phyloP scores from a whole-genome alignment of 2,797 vertebrate species.

The Bucorvus abyssinicus region DNA sequence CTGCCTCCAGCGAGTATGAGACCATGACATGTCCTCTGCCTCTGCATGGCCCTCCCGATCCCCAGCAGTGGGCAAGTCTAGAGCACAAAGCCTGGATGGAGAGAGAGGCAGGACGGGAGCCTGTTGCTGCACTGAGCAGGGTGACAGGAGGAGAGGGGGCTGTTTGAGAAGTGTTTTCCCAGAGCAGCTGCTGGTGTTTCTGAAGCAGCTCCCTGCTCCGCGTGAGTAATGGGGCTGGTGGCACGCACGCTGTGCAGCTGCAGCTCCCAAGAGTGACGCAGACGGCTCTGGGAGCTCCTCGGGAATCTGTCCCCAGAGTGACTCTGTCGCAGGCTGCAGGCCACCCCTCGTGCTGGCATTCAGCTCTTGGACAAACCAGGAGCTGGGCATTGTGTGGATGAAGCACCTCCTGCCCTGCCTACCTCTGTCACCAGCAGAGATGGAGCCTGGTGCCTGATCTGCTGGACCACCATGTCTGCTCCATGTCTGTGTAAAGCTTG shows the following conservation, averaged over 20 bases:
- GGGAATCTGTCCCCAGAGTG: neutral
- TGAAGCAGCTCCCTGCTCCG: neutral
- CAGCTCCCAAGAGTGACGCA: neutral
- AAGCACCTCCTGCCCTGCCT: neutral
- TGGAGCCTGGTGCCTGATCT: neutral
- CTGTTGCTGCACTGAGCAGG: neutral
- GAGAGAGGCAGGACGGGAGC: neutral
- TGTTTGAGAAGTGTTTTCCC: neutral
- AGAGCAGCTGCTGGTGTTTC: neutral
- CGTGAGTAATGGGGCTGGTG: slow-evolving; percentile 22
- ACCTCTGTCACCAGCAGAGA: neutral
- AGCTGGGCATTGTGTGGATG: accelerated
- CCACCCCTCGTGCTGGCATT: neutral
- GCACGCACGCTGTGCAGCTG: neutral
- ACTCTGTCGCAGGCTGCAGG: neutral
- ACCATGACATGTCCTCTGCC: neutral
- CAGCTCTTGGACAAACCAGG: neutral
- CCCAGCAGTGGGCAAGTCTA: neutral
- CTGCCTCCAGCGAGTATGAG: neutral
- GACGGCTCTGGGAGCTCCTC: neutral
- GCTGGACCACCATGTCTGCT: neutral
- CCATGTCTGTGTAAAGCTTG: neutral
- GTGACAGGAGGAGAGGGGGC: neutral
- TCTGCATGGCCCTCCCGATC: neutral
- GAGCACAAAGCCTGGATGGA: neutral